Evolutionary conservation across 1,140 invertebrate species (phyloP), one percentile per base, ranked within the genome.

Genomic region (Apis laboriosa): DNA sequence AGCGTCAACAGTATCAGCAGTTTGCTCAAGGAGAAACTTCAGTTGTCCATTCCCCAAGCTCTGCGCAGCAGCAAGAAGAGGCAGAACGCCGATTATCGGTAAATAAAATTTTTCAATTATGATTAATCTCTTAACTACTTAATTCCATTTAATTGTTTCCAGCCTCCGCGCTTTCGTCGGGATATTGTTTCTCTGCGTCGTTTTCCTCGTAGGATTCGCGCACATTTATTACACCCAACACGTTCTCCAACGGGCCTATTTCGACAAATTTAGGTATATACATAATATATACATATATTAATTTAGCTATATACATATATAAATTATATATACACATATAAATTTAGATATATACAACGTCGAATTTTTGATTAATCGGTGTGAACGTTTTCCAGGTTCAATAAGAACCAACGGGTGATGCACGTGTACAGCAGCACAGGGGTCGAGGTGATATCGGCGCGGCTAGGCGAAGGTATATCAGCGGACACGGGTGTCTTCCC

Each of bases 151-250:
- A 11, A 9, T n/a, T 66, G 66, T 78, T 86, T 92, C 90, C 91
- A 98, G 97, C 92, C 95, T 98, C 3, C 95, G 96, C 80, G 96
- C 96, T 9, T 98, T 98, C 91, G 97, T 98, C 7, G 96, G 95
- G 0, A 95, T 98, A 68, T 95, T 98, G 80, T 98, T 98, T 90
- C 95, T 98, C 1, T 96, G 96, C 24, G 96, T 98, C 11, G 96
- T 97, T 2, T 97, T 97, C 89, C 95, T 98, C 86, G 96, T 98
- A 11, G 96, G 96, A 9, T 97, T 97, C 88, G 97, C 97, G 0
- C 97, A 98, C 85, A 95, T 97, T 12, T 96, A 97, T 61, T 98
- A 98, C 90, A 96, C 97, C 74, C 97, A 97, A 89, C 96, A 98
- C 90, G 96, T 98, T 2, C 92, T 97, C 9, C 96, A 97, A 85